Conservation (phyloP, 2,888 invertebrate species). For the Drosophila neotestacea region DNA sequence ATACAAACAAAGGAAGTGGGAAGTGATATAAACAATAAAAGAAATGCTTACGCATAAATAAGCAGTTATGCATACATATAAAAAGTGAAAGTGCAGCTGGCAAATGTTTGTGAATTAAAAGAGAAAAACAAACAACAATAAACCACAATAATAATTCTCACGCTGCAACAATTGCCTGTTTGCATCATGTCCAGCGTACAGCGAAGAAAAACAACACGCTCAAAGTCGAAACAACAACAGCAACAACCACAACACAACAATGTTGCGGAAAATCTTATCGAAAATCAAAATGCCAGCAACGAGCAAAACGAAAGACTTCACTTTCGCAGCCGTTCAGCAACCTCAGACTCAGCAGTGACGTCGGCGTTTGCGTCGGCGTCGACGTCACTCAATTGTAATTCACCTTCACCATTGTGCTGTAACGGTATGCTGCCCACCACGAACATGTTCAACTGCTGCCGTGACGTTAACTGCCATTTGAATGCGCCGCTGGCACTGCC, state of each 20-base stretch:
- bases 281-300: conserved; percentile 59
- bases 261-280: conserved; percentile 60
- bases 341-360: conserved; percentile 39
- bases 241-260: conserved; percentile 58
- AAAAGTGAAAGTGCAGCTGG: conserved; percentile 57
- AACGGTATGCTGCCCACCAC: conserved; percentile 66
- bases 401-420: conserved; percentile 76
- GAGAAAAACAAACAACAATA: conserved; percentile 22
- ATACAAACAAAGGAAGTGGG: conserved; percentile 3
- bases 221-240: conserved; percentile 68
- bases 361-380: conserved; percentile 27
- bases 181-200: conserved; percentile 72
- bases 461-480: conserved; percentile 80
- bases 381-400: conserved; percentile 43
- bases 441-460: conserved; percentile 75
- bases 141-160: conserved; percentile 49
- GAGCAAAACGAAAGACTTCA: conserved; percentile 84
- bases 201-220: conserved; percentile 75
- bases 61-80: background rate
- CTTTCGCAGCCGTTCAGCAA: conserved; percentile 72
- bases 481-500: conserved; percentile 63
- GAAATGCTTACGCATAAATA: background rate
- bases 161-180: conserved; percentile 37
- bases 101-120: conserved; percentile 15
- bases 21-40: conserved; percentile 1